Base-by-base conservation (phyloP, 2,113 vertebrate species). In the Saguinus midas region DNA sequence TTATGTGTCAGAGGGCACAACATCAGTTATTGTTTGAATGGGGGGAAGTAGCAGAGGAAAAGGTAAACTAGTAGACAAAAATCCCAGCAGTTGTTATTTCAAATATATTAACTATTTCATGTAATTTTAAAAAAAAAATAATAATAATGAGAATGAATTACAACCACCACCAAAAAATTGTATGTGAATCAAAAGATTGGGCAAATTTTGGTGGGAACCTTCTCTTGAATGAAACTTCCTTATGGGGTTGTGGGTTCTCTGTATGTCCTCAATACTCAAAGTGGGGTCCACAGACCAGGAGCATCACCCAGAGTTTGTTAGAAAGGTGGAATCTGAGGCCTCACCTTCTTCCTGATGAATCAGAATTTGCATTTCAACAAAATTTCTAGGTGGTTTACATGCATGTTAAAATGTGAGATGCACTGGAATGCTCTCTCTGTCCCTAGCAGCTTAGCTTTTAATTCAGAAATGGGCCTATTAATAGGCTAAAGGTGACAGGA, bases 281-380 rank as follows among this genome's bases (percentile, higher is more conserved):
- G n/a, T 70, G 40, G 21, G 61, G 16, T 10, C 66, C 43, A 88
- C 52, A 94, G 82, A 64, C 43, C 35, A 93, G 73, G 12, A 95
- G 20, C 45, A 72, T 57, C 25, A 79, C 55, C 27, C 18, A 6
- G 64, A 96, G 27, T 45, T 96, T 78, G 50, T 76, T 75, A 87
- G 40, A 87, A 88, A 95, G 84, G 86, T 1, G 32, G 43, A 70
- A 35, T 70, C 45, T 89, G 18, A 52, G 68, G 79, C 2, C 12
- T 12, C 7, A 35, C 10, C 43, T n/a, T 64, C 58, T 52, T 52
- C 27, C 27, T 89, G 66, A 37, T 58, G 37, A 80, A 88, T 40
- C 18, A 40, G 90, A 96, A 83, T 78, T 27, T 84, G 75, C 32
- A 96, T 97, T 94, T 98, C 83, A 64, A 94, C 32, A 95, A 90